phyloP scores from a whole-genome alignment of 2,797 vertebrate genomes.

The Gila robusta region DNA sequence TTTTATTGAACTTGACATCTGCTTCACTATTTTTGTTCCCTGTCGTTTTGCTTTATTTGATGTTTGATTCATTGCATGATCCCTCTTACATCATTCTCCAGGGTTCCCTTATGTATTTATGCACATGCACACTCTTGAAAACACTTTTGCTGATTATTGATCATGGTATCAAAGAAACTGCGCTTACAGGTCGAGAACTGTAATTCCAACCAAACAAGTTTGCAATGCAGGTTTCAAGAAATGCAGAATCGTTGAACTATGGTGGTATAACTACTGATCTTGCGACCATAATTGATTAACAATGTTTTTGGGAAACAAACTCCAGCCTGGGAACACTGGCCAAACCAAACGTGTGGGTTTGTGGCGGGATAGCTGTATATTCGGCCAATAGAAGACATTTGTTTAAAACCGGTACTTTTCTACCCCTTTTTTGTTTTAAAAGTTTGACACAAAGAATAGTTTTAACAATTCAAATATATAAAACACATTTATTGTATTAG shows the following conservation, averaged over 20 bases:
- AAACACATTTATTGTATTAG: neutral
- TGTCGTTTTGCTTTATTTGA: neutral
- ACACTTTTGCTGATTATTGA: neutral
- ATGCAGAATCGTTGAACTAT: too few species aligned
- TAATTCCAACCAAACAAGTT: too few species aligned
- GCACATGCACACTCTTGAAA: neutral
- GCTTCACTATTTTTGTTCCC: neutral
- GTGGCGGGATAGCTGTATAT: too few species aligned
- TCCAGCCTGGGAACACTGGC: too few species aligned
- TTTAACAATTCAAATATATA: neutral
- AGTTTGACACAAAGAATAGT: too few species aligned
- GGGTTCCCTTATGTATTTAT: neutral
- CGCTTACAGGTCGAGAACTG: too few species aligned
- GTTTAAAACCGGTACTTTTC: neutral
- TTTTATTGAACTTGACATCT: neutral
- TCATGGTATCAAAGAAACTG: too few species aligned
- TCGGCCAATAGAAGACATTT: neutral
- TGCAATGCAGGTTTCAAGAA: too few species aligned
- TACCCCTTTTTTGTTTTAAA: neutral
- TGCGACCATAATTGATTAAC: too few species aligned
- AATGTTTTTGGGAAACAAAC: too few species aligned
- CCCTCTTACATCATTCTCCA: neutral
- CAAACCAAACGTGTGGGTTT: neutral
- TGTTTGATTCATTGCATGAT: neutral
- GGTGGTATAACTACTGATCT: too few species aligned